A percentile compares a stretch with the other conserved stretches of the same genome.
Evolutionary conservation across 1,140 invertebrate genomes (phyloP).

Genomic region (Bombyx mandarina): DNA sequence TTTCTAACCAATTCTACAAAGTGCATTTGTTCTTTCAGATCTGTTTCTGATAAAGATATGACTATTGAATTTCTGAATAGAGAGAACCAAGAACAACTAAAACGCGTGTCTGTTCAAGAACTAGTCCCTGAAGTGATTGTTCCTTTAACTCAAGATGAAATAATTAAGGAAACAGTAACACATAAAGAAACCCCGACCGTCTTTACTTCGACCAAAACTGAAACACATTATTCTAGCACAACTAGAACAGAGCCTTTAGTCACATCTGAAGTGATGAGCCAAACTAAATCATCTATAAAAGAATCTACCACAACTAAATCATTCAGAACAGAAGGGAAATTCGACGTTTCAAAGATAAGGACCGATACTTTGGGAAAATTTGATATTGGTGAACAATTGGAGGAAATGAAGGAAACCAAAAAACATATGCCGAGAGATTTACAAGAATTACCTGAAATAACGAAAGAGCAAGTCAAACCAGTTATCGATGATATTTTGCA

Average conservation of each 20-base stretch:
- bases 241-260: slow-evolving; percentile 23
- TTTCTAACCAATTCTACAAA: too few species aligned
- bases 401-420: slow-evolving; percentile 21
- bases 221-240: slow-evolving; percentile 21
- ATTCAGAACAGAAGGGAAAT: slow-evolving; percentile 25
- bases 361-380: slow-evolving; percentile 52
- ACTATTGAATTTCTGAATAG: slow-evolving; percentile 39
- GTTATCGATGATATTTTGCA: slow-evolving; percentile 59
- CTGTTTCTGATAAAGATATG: slow-evolving; percentile 31
- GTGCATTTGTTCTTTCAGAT: slow-evolving; percentile 16
- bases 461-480: slow-evolving; percentile 53
- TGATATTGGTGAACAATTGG: slow-evolving; percentile 30
- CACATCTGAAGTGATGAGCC: slow-evolving; percentile 18
- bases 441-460: slow-evolving; percentile 37
- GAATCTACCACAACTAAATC: slow-evolving; percentile 17
- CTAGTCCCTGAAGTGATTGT: slow-evolving; percentile 8
- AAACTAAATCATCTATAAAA: slow-evolving; percentile 11
- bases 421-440: slow-evolving; percentile 26
- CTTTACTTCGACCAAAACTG: slow-evolving; percentile 22
- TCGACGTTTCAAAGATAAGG: slow-evolving; percentile 48
- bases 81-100: slow-evolving; percentile 52
- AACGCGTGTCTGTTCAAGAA: slow-evolving; percentile 29
- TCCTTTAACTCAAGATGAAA: slow-evolving; percentile 19
- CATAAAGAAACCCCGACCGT: slow-evolving; percentile 11
- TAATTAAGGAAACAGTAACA: slow-evolving; percentile 10